Base-by-base conservation (phyloP, 1,140 invertebrate species). In the Homarus americanus region DNA sequence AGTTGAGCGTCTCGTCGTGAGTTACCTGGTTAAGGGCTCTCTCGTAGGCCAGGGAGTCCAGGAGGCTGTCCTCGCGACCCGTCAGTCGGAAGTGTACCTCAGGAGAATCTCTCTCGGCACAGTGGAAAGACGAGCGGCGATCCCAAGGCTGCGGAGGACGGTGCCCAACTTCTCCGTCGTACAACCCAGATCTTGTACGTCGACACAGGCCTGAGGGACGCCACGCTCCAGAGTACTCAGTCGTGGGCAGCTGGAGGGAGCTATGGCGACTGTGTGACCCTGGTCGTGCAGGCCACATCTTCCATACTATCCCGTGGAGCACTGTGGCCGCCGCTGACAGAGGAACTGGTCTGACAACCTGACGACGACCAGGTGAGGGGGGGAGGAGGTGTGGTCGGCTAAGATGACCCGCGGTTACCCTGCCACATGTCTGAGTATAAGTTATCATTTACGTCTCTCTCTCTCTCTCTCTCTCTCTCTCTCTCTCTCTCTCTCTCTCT, bases 41-140 rank as follows among this genome's bases (percentile, higher is more conserved):
- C 49, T 87, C 85, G 58, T 87, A 87, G 53, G 85, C 49, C 28
- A 87, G 36, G 9, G 49, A 41, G 28, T 80, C 75, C 32, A 87
- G 44, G 2, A 87, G 32, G 49, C 34, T 76, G 53, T 63, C 63
- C 73, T 78, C 84, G 20, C 80, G 80, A 17, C 15, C 53, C 53
- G 40, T 53, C 15, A 66, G 34, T 34, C 53, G 36, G 24, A 66
- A 83, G 63, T 63, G 32, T 40, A 44, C 38, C 3, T 83, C 80
- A 15, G 53, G n/a, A 34, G 10, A 40, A 58, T 66, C 80, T 4
- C 28, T 17, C 38, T 58, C 80, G 4, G 80, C 20, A 32, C 32
- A 38, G n/a, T 69, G 69, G 15, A 63, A 32, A 3, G 53, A 63
- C 4, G 58, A 63, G 1, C 80, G 53, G 69, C 58, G 53, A 9